Base-by-base conservation (phyloP, 2,888 invertebrate species). In the Opisthograptis luteolata region DNA sequence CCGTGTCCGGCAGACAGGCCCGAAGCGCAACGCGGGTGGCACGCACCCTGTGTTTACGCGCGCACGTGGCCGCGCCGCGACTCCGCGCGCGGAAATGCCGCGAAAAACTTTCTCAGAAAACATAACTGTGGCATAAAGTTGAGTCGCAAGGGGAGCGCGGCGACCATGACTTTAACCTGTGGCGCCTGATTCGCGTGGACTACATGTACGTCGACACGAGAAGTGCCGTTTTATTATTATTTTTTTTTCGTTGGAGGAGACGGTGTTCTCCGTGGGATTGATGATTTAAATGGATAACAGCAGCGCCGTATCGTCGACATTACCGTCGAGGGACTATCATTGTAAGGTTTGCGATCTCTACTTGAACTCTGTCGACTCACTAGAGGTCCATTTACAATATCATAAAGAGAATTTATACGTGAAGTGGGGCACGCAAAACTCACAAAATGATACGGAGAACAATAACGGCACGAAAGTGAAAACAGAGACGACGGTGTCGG, bases 351-450 rank as follows among this genome's bases (percentile, higher is more conserved):
- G 96, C 87, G 94, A 94, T 70, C 86, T 95, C 62, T 93, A 92
- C 71, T 93, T 96, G 76, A 95, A 96, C 78, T 94, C 95, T 66
- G 92, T 93, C 51, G 94, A 94, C 70, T 95, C 95, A 52, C 91
- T 96, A 62, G 94, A 95, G 70, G 95, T 96, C 59, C 96, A 96
- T 84, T 88, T 95, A 68, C 94, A 94, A 73, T 96, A 96, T 81
- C 95, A 95, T 71, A 94, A 95, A 79, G 95, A 95, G 73, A 95
- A 95, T 74, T 87, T 95, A 66, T 87, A 95, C 72, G 93, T 92
- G 60, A 94, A 94, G 84, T 95, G 95, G 95, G 93, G 93, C 40
- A 92, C 91, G 34, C 93, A 84, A 70, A 92, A 90, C 74, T 76
- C 84, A 45, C 91, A 91, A 64, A 87, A 90, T 77, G 93, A 93